A percentile compares a stretch with the other conserved stretches of the same genome.
Evolutionary conservation across 2,888 invertebrate genomes (phyloP).

Genomic region (Aphidoletes aphidimyza): DNA sequence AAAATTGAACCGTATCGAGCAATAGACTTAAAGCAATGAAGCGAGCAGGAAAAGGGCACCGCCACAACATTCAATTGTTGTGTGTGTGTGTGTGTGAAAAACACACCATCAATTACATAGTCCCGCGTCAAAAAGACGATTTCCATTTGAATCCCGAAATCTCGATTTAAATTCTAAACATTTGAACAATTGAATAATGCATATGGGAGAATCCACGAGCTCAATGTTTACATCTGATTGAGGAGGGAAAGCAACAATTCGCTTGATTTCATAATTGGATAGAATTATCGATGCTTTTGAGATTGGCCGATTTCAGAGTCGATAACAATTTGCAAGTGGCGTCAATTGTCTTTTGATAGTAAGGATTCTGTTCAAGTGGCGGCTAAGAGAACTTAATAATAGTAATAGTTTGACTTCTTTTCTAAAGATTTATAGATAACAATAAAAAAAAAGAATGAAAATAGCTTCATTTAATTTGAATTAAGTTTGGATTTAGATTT

Average conservation of each 20-base stretch:
- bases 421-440: no score
- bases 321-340: slow-evolving; percentile 7
- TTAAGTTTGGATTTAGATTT: not conserved
- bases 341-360: not conserved
- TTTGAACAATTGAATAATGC: not conserved
- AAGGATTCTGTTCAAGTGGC: not conserved
- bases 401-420: no score
- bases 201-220: not conserved
- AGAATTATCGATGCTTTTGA: not conserved
- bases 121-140: not conserved
- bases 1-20: not conserved
- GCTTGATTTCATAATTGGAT: not conserved
- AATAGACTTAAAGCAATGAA: not conserved
- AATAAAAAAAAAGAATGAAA: no score
- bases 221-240: not conserved
- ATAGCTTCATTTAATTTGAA: not conserved
- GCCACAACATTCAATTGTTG: not conserved
- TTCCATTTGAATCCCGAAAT: not conserved
- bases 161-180: not conserved
- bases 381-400: not conserved
- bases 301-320: not conserved
- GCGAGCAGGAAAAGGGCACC: not conserved
- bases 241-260: not conserved
- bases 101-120: slow-evolving; percentile 14
- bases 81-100: no score